A percentile compares a stretch with the other conserved stretches of the same genome.
Evolutionary conservation across 2,113 vertebrate genomes (phyloP).

Genomic region (Rafetus swinhoei): DNA sequence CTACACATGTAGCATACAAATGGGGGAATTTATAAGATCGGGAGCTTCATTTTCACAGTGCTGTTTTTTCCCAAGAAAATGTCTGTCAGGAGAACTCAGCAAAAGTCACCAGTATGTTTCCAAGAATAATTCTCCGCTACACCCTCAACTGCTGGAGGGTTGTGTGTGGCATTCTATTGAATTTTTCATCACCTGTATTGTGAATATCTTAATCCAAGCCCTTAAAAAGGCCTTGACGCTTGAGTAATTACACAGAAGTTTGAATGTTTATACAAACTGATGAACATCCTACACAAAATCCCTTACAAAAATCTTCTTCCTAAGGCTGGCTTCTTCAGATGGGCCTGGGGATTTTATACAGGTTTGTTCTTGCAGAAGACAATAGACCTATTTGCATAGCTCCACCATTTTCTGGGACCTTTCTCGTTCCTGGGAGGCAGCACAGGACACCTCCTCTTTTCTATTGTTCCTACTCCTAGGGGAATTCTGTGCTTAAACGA

Average conservation of each 20-base stretch:
- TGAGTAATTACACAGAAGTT: background rate
- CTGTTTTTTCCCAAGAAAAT: background rate
- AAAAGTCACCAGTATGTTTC: background rate
- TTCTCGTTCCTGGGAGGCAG: too few species aligned
- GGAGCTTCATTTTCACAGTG: background rate
- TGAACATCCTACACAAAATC: background rate
- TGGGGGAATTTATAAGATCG: background rate
- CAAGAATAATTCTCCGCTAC: background rate
- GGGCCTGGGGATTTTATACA: too few species aligned
- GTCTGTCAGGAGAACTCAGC: rapidly evolving
- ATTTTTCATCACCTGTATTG: background rate
- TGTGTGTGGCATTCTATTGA: rapidly evolving
- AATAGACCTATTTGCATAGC: background rate
- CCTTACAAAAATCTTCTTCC: rapidly evolving
- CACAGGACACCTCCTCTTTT: background rate
- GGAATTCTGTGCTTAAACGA: too few species aligned
- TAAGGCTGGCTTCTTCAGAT: background rate
- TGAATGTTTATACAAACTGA: background rate
- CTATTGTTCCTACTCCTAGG: too few species aligned
- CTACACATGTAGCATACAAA: background rate
- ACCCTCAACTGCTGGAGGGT: background rate
- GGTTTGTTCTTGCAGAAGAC: background rate
- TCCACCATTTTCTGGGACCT: background rate
- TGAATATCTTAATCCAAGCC: background rate
- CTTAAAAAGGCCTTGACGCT: background rate